Base-by-base conservation (phyloP, 1,140 invertebrate genomes). In the Bradysia coprophila region DNA sequence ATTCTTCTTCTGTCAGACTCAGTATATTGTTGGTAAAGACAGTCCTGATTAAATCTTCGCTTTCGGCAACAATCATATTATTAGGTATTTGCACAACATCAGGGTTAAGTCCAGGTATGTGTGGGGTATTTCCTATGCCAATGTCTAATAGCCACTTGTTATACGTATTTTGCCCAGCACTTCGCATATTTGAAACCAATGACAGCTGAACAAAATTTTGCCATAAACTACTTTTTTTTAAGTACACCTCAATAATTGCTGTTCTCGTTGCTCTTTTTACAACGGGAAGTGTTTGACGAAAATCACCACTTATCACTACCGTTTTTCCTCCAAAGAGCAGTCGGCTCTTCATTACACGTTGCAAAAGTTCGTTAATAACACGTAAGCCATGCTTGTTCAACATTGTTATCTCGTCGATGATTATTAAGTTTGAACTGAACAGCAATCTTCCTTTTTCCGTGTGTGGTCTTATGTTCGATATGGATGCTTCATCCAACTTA, bases 401-500 rank as follows among this genome's bases (percentile, higher is more conserved):
- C 28, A 31, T 31, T 31, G 28, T 9, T 9, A 31, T 31, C n/a
- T 31, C 28, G n/a, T 31, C 28, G 28, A 31, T 31, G 28, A 31
- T 8, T 9, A 31, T 31, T 31, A 31, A n/a, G 8, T 8, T 9
- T 31, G 28, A 8, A 31, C n/a, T 8, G n/a, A 9, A 9, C n/a
- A 31, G n/a, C 8, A 20, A 36, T 21, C 18, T 8, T 32, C 41
- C 31, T 34, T 23, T 8, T 34, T 21, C 4, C 23, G 3, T 19
- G 16, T 22, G 11, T 18, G 16, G 34, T 34, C 5, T 32, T 8
- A 51, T 45, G 16, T 43, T 48, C 11, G 47, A 46, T 10, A 42
- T 37, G 2, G 50, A 49, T 37, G 45, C 45, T 38, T 45, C 19
- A 10, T 33, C 41, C 16, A 51, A 15, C 38, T 41, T 34, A 16